Base-by-base conservation (phyloP, 2,888 invertebrate species). In the Apeira syringaria region DNA sequence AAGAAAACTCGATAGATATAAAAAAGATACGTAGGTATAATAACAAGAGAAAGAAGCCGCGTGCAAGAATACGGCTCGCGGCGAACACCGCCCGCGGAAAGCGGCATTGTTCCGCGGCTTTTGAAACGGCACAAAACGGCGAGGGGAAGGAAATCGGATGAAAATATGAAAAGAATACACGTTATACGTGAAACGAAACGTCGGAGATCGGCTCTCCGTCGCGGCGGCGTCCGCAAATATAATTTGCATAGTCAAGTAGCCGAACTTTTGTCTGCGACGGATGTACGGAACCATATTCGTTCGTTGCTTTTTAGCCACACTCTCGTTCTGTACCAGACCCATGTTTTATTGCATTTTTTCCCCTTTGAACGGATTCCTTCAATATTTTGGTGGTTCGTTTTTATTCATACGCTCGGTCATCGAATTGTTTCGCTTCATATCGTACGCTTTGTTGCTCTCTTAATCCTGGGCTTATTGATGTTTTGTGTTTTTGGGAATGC, bases 191-290 rank as follows among this genome's bases (percentile, higher is more conserved):
- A 86, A 90, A 90, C 80, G 90, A 75, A 88, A 87, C 74, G 84
- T 77, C 71, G 80, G 80, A 82, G 87, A 88, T 88, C 86, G 84
- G 76, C 80, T 80, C 83, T 77, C 80, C 73, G 74, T 72, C 79
- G 79, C 74, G 78, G 80, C 80, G 80, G 90, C n/a, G n/a, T 90
- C 89, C 80, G 90, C 89, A 90, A 90, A 90, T 90, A 89, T 89
- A 90, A 90, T 90, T 90, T 90, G 90, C 90, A 90, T 90, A 89
- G 86, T 72, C 89, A 89, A 90, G 86, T 90, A 88, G 86, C 76
- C 82, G 64, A 81, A 89, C 85, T 83, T 87, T 87, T 85, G 89
- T 87, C 84, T 87, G 87, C 80, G 77, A 68, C 86, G 83, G 86
- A 84, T 84, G 84, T 83, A 87, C 80, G 81, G 78, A 80, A 81